Percentiles rank a stretch among this genome's conserved stretches.
Evolutionary conservation across 2,113 vertebrate genomes (phyloP).

Genomic region (Labrus mixtus): DNA sequence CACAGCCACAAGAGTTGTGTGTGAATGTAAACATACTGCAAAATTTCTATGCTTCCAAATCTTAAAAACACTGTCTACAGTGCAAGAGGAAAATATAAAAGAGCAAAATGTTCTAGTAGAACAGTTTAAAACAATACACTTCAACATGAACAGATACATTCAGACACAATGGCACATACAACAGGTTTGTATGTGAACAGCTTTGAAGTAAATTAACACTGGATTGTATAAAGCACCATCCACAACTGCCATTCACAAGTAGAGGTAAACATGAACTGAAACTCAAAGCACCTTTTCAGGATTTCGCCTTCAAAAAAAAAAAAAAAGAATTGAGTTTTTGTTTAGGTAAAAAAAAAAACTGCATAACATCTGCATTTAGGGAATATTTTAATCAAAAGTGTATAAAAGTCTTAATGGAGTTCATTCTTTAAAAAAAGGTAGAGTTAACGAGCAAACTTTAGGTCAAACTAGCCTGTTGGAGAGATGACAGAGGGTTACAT

Average conservation of each 20-base stretch:
- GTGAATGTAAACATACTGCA: conserved; percentile 60
- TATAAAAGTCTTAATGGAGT: conserved; percentile 44
- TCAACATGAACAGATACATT: conserved; percentile 37
- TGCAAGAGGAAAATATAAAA: conserved; percentile 55
- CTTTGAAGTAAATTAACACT: conserved; percentile 61
- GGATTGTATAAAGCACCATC: conserved; percentile 61
- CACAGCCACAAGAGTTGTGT: conserved; percentile 37
- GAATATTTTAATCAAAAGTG: conserved; percentile 38
- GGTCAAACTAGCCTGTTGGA: conserved; percentile 53
- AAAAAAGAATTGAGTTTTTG: conserved; percentile 40
- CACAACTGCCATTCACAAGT: conserved; percentile 50
- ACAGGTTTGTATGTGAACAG: conserved; percentile 60
- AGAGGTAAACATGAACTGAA: conserved; percentile 68
- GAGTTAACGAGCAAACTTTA: conserved; percentile 51
- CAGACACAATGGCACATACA: conserved; percentile 9
- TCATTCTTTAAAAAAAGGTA: conserved; percentile 39
- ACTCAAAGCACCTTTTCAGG: conserved; percentile 64
- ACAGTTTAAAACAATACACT: conserved; percentile 52
- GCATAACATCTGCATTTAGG: conserved; percentile 31
- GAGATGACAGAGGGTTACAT: conserved; percentile 29
- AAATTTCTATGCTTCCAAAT: conserved; percentile 39
- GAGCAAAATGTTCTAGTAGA: conserved; percentile 38
- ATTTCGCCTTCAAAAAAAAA: conserved; percentile 32
- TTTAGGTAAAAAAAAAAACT: conserved; percentile 46
- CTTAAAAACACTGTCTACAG: conserved; percentile 43